Base-by-base conservation (phyloP, 2,797 vertebrate genomes). In the Alca torda region DNA sequence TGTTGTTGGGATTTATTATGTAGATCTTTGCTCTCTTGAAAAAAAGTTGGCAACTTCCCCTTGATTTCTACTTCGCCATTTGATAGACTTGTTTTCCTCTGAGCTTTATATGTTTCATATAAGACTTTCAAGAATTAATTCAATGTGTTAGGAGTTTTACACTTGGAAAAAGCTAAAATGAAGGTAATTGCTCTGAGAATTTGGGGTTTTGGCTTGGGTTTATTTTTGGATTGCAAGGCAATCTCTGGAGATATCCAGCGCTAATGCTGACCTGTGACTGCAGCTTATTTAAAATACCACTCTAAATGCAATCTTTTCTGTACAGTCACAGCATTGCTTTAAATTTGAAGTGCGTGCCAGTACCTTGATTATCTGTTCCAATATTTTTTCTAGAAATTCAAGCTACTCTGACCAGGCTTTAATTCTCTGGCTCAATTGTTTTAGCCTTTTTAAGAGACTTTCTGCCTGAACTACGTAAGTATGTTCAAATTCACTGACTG, bases 121-220 rank as follows among this genome's bases (percentile, higher is more conserved):
- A 84, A 82, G 33, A 76, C 33, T 84, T 86, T 91, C 67, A 48
- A n/a, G 46, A 90, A 93, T 74, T 7, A 89, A 79, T 89, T 87
- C 33, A 87, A 59, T 70, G 43, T 73, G 30, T 70, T 94, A 30
- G 18, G 37, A 90, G 51, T 73, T 89, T 73, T 73, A 41, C 16
- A 79, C 25, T 77, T 84, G 28, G 78, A 90, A 82, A 95, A 84
- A 92, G 13, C 15, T 70, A 67, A 96, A 94, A 90, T 70, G 39
- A 92, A 94, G 10, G 63, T 73, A 94, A 89, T 96, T 95, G 70
- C n/a, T 94, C 28, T 83, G 86, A 92, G 90, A 93, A 74, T 88
- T 69, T 86, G 46, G 11, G 14, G 0, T 11, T 93, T 90, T 87
- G 39, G 31, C 31, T 89, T 67, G 20, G 14, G 12, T 84, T 87